phyloP scores from a whole-genome alignment of 1,140 invertebrate species.

The Phenacoccus solenopsis region DNA sequence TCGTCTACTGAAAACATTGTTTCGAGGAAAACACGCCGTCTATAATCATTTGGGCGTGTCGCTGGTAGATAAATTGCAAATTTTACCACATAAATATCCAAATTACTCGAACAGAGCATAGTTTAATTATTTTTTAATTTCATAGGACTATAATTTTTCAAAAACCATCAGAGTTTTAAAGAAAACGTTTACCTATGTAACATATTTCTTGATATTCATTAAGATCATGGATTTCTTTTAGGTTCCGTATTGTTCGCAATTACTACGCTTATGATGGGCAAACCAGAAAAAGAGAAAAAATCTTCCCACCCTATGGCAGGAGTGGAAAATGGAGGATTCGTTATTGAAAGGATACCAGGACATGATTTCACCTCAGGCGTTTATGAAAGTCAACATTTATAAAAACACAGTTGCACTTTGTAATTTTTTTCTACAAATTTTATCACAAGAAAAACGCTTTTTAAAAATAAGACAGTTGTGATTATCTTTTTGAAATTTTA shows the following conservation, averaged over 20 bases:
- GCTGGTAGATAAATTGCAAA: too few relatives aligned
- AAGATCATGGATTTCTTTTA: slow-evolving; percentile 23
- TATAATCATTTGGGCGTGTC: too few relatives aligned
- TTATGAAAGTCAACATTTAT: slow-evolving; percentile 12
- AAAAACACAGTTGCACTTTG: too few relatives aligned
- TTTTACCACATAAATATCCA: background rate
- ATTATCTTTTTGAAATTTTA: too few relatives aligned
- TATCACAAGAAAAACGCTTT: background rate
- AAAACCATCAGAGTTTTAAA: too few relatives aligned
- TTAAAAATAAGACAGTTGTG: too few relatives aligned
- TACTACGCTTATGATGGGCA: slow-evolving; percentile 28
- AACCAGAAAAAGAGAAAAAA: slow-evolving; percentile 22
- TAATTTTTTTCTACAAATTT: background rate
- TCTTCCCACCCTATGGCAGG: slow-evolving; percentile 24
- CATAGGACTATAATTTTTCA: too few relatives aligned
- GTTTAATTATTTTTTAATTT: too few relatives aligned
- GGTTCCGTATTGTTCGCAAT: slow-evolving; percentile 29
- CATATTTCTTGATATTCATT: too few relatives aligned
- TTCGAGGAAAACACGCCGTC: background rate
- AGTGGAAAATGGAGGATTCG: slow-evolving; percentile 28
- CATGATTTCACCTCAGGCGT: slow-evolving; percentile 2
- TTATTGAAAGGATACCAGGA: slow-evolving; percentile 24
- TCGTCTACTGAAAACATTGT: background rate
- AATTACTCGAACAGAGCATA: too few relatives aligned
- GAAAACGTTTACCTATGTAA: too few relatives aligned